These are phyloP conservation scores for Phoeniculus purpureus DNA, from an alignment of 2,797 vertebrate species.

Conservation along the genomic window DNA sequence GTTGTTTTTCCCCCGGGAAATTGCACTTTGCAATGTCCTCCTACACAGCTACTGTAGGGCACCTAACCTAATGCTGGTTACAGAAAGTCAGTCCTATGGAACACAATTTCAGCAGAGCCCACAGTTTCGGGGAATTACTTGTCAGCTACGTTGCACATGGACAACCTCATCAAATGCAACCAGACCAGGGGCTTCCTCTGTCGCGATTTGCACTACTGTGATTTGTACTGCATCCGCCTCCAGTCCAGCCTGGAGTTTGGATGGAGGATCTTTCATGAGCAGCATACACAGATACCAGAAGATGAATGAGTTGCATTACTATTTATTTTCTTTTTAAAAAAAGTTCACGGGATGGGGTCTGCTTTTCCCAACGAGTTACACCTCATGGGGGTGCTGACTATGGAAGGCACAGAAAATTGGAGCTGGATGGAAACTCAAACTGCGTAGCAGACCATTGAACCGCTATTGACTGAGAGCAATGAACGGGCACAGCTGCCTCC, in stretches of 20 bases:
- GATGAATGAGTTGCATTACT: not conserved
- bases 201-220: not conserved
- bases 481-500: not conserved
- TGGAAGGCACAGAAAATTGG: not conserved
- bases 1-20: not conserved
- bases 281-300: not conserved
- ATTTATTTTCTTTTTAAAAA: not conserved
- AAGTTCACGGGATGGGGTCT: not conserved
- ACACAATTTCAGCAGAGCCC: not conserved
- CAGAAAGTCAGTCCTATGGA: not conserved
- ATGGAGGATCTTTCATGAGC: not conserved
- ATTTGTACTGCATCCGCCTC: not conserved
- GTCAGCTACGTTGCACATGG: not conserved
- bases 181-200: not conserved
- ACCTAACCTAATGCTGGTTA: not conserved
- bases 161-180: not conserved
- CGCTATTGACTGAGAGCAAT: slow-evolving; percentile 8
- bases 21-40: not conserved
- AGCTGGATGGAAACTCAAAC: not conserved
- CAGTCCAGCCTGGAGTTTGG: not conserved
- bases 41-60: not conserved
- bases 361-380: not conserved
- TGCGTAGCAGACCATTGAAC: not conserved
- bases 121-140: not conserved
- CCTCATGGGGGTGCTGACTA: not conserved